Evolutionary conservation across 1,140 invertebrate species (phyloP), one percentile per base, ranked within the genome.

Genomic region (Heliconius nattereri): DNA sequence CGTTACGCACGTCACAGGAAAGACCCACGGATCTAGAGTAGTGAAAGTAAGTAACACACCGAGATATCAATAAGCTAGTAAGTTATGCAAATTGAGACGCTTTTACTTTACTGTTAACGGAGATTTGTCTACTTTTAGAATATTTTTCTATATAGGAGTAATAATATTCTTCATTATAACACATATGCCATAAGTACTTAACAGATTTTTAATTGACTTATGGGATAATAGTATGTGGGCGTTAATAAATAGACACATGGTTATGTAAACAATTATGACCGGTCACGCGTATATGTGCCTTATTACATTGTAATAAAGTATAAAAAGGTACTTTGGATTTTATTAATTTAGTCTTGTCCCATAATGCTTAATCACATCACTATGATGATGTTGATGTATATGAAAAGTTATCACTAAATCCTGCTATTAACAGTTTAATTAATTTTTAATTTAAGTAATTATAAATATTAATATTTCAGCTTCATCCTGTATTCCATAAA

Each of bases 41-140:
- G 81, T 82, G 81, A 82, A 82, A 79, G 81, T 66, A 66, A 13
- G 60, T 82, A 74, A 74, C 78, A 76, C 60, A 82, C 13, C 71
- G 66, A 75, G 78, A 77, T 80, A 82, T 79, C 81, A 79, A 82
- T 82, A 82, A 82, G 77, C 76, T 71, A 52, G 78, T 49, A 71
- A 78, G 75, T 72, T 80, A 80, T 82, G 78, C 72, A 82, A 82
- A 82, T 79, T 79, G 57, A 32, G 71, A 82, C 78, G 75, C 74
- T 79, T 49, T 82, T 82, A 82, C 78, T 82, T 79, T 52, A 73
- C 54, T 26, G 26, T 72, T 37, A 74, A 79, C 75, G 45, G 32
- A 75, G 49, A 76, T 76, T 76, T 76, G 74, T 40, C 74, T 32
- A 37, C 35, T 75, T 72, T 80, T 80, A 72, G 26, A 71, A 72